Evolutionary conservation across 64 coral and sea anemone genomes (phyloP), one percentile per base, ranked within the genome.

Genomic region (Pocillopora verrucosa): DNA sequence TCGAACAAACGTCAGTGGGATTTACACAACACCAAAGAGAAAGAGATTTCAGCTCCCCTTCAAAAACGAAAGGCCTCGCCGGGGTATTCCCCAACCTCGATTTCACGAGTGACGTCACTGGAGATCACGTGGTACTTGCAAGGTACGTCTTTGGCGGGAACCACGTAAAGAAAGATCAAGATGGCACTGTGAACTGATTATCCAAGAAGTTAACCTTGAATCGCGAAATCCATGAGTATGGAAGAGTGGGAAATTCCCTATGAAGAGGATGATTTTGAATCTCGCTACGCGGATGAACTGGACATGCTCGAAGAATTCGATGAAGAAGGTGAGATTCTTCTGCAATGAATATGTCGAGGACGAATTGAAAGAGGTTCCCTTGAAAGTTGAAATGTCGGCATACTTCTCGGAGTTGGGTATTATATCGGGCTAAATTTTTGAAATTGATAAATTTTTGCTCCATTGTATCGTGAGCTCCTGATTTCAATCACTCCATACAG

Each of bases 241-340:
- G 90, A 92, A 13, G 82, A 78, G 14, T 92, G 73, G 73, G 88
- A 87, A n/a, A 76, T 76, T 19, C 65, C 56, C 15, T 60, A 80
- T 35, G 64, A 90, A 64, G 93, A 4, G 3, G 41, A 89, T 57
- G 80, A 91, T 7, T 99, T 95, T 80, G 97, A 99, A 74, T 80
- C 86, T 69, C 97, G 88, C 10, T 99, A 99, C 82, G 97, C 97
- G 16, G 97, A 99, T 93, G 97, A 99, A 70, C 73, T 99, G 36
- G 97, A 95, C 65, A 58, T 99, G 60, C 35, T 99, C 17, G 84
- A 95, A 73, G 97, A 95, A 60, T 76, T 95, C 6, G 97, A 94
- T 22, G 88, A 76, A 62, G 88, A 91, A 36, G 36, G 60, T 65
- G 2, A 56, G 41, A 24, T 76, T 22, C 12, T 88, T 73, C 26